Conservation (phyloP, 1,140 invertebrate species). For the Drosophila subpulchrella region DNA sequence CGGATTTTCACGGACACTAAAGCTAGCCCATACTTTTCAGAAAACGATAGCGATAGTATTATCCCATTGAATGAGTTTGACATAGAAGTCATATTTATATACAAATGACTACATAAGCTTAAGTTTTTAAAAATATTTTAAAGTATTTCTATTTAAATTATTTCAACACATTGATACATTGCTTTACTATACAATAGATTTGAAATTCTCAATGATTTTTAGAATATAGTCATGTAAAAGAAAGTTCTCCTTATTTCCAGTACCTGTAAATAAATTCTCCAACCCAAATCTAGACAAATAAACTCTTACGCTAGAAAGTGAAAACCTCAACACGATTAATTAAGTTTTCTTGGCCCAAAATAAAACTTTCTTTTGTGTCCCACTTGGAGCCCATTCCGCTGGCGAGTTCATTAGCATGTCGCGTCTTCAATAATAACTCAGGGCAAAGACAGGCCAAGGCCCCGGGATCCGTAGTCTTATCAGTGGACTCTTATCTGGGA, state of each 20-base stretch:
- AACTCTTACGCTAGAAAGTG: slow-evolving; percentile 5
- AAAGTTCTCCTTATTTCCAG: too few species aligned
- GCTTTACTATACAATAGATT: too few species aligned
- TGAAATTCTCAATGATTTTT: too few species aligned
- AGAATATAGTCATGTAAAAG: too few species aligned
- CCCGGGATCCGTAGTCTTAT: slow-evolving; percentile 50
- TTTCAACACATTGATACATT: too few species aligned
- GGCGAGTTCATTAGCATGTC: slow-evolving; percentile 65
- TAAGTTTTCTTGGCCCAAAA: slow-evolving; percentile 18
- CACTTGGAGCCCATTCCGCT: not conserved
- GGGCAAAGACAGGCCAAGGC: slow-evolving; percentile 48
- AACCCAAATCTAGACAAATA: not conserved
- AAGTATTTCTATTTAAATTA: too few species aligned
- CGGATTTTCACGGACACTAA: not conserved
- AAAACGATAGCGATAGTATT: not conserved
- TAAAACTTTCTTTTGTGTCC: slow-evolving; percentile 33
- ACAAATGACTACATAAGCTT: too few species aligned
- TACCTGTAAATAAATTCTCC: not conserved
- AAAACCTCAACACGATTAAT: slow-evolving; percentile 12
- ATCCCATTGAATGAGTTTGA: too few species aligned
- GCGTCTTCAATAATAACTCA: slow-evolving; percentile 45
- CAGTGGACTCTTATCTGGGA: slow-evolving; percentile 65
- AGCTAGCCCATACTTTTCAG: not conserved
- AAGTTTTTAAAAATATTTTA: too few species aligned
- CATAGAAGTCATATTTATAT: too few species aligned